A percentile compares a stretch with the other conserved stretches of the same genome.
phyloP scores from a whole-genome alignment of 2,888 invertebrate species.

The Sicus ferrugineus region DNA sequence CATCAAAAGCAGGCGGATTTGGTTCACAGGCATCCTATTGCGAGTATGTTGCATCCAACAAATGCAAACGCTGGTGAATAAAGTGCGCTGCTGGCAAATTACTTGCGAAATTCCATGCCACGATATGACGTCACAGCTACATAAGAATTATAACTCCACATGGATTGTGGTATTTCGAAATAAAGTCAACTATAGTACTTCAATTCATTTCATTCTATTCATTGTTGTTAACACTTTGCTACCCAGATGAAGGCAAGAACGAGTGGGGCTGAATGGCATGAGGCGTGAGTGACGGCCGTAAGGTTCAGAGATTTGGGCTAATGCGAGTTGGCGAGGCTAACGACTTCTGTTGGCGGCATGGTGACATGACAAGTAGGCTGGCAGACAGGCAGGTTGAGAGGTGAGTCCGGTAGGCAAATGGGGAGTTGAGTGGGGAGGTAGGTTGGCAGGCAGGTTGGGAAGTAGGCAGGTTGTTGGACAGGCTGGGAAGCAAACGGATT shows the following conservation, averaged over 20 bases:
- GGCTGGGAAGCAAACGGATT: background rate
- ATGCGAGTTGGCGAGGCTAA: slow-evolving; percentile 54
- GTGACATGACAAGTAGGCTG: background rate
- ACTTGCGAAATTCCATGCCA: background rate
- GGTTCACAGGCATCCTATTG: too few species aligned
- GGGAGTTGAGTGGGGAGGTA: too few species aligned
- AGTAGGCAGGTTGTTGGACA: background rate
- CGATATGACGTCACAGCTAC: slow-evolving; percentile 28
- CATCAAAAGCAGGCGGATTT: too few species aligned
- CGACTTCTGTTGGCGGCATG: slow-evolving; percentile 45
- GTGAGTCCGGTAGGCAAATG: too few species aligned
- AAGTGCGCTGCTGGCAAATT: background rate
- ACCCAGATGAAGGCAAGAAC: background rate
- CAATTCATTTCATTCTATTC: slow-evolving; percentile 5
- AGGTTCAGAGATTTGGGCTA: slow-evolving; percentile 48
- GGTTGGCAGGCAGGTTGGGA: background rate
- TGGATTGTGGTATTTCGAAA: background rate
- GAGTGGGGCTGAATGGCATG: background rate
- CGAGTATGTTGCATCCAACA: too few species aligned
- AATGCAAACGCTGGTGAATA: background rate
- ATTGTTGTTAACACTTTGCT: slow-evolving; percentile 6
- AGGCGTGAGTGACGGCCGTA: slow-evolving; percentile 7
- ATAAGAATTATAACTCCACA: too few species aligned
- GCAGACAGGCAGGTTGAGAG: background rate
- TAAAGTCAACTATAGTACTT: background rate